Conservation (phyloP, 2,797 vertebrate species). For the Coendou prehensilis region DNA sequence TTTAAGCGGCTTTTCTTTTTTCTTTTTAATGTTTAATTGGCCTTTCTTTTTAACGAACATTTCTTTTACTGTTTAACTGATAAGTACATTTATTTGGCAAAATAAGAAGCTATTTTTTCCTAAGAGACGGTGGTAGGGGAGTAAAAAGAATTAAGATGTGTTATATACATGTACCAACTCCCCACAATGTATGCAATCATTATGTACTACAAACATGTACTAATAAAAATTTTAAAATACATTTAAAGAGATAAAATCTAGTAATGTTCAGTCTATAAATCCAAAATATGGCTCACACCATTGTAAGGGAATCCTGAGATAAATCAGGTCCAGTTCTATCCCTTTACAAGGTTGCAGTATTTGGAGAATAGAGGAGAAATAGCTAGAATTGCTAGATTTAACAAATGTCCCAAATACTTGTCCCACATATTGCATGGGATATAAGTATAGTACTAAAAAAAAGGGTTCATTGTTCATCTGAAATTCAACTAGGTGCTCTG, state of each 20-base stretch:
- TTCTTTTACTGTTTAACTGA: background rate
- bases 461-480: background rate
- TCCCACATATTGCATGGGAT: background rate
- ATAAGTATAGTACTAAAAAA: conserved; percentile 31
- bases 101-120: conserved; percentile 29
- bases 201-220: background rate
- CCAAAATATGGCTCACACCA: background rate
- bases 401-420: conserved; percentile 45
- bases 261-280: background rate
- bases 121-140: background rate
- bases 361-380: conserved; percentile 18
- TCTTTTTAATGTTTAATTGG: background rate
- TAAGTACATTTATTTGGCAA: conserved; percentile 38
- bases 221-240: background rate
- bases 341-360: background rate
- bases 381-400: conserved; percentile 9
- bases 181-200: background rate
- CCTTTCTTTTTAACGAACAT: conserved; percentile 24
- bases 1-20: conserved; percentile 54
- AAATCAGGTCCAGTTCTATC: background rate
- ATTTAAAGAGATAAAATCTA: background rate
- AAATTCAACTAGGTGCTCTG: conserved; percentile 8
- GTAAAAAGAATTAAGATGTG: background rate
- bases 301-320: background rate
- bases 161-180: background rate